Conservation (phyloP, 2,888 invertebrate species). For the Phyllotreta cruciferae region DNA sequence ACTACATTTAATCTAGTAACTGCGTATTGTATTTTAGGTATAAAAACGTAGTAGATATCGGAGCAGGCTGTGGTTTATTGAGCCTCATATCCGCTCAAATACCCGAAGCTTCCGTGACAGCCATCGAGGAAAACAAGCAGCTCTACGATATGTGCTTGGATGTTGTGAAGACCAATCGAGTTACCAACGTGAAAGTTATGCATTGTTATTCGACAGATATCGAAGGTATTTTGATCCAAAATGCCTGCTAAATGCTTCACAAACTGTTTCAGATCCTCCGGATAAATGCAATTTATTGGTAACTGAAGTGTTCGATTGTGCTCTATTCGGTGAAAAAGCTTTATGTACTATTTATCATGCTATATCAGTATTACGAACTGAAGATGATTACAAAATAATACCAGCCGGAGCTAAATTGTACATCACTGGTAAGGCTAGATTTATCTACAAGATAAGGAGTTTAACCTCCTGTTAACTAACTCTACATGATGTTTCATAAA, state of each 20-base stretch:
- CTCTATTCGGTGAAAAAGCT: constrained; percentile 78
- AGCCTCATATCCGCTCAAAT: constrained; percentile 68
- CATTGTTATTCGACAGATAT: constrained; percentile 69
- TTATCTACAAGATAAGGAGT: not conserved
- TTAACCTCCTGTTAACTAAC: not conserved
- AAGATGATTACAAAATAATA: constrained; percentile 63
- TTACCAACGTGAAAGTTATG: constrained; percentile 62
- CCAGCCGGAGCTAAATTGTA: constrained; percentile 70
- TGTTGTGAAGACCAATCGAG: constrained; percentile 62
- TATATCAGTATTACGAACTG: constrained; percentile 66
- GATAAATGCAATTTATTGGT: constrained; percentile 65
- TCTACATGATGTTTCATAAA: not conserved
- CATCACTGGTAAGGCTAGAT: constrained; percentile 65
- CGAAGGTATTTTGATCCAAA: constrained; percentile 23
- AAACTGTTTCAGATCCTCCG: constrained; percentile 28
- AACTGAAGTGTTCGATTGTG: constrained; percentile 83
- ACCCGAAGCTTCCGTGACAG: constrained; percentile 64
- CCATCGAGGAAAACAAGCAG: constrained; percentile 72
- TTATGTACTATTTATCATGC: constrained; percentile 74
- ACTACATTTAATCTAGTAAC: too few species aligned
- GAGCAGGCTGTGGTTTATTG: constrained; percentile 78
- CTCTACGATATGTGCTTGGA: constrained; percentile 70
- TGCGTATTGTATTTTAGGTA: constrained; percentile 50
- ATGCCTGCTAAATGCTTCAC: not conserved
- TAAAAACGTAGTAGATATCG: constrained; percentile 74